These are phyloP conservation scores for Rhinogobius similis DNA, from an alignment of 2,113 vertebrate genomes.

Conservation along the genomic window DNA sequence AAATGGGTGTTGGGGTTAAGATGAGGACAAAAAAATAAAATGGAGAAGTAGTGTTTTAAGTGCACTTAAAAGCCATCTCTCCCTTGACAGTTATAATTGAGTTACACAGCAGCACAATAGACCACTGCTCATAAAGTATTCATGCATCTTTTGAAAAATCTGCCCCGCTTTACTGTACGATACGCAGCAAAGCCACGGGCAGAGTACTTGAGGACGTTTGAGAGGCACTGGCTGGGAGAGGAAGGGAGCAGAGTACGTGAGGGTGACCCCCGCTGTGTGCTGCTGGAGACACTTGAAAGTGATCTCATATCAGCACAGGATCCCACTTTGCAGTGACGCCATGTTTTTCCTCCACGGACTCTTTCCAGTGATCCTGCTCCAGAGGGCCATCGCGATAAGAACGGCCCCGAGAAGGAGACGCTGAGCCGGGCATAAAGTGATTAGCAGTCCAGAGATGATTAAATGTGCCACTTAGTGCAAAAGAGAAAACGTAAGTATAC, in stretches of 20 bases:
- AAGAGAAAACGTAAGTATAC: not conserved
- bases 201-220: slow-evolving; percentile 13
- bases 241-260: slow-evolving; percentile 30
- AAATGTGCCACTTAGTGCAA: slow-evolving; percentile 42
- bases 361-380: slow-evolving; percentile 43
- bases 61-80: slow-evolving; percentile 1
- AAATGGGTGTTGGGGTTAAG: not conserved
- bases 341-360: slow-evolving; percentile 34
- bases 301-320: slow-evolving; percentile 26
- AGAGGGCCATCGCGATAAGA: slow-evolving; percentile 43
- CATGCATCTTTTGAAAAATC: not conserved
- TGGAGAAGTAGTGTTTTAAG: not conserved
- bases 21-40: not conserved
- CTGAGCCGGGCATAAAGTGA: slow-evolving; percentile 44
- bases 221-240: slow-evolving; percentile 25
- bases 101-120: slow-evolving; percentile 6
- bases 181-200: slow-evolving; percentile 14
- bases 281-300: slow-evolving; percentile 44
- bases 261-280: slow-evolving; percentile 31
- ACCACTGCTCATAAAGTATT: slow-evolving; percentile 6
- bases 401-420: slow-evolving; percentile 29
- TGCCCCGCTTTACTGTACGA: not conserved
- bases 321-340: slow-evolving; percentile 28
- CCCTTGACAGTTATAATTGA: slow-evolving; percentile 2
- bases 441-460: slow-evolving; percentile 51